Percentiles rank a stretch among this genome's conserved stretches.
Evolutionary conservation across 23 tunicate genomes (phyloP).

Genomic region (Corella eumyota): DNA sequence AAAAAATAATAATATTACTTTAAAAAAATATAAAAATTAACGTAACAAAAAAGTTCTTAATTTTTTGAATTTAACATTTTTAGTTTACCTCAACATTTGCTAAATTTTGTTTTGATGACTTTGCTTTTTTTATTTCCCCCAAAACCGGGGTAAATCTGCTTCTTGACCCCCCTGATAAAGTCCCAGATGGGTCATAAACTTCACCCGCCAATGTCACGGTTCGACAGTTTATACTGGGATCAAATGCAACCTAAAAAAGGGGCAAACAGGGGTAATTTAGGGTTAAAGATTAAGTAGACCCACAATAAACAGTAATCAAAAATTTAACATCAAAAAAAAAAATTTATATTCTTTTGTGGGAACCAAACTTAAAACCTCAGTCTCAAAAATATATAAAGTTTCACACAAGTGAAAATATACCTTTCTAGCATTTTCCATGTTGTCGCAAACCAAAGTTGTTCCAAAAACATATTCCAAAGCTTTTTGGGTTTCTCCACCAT

Average conservation of each 20-base stretch:
- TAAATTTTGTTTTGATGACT: constrained; percentile 31
- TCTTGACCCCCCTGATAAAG: constrained; percentile 68
- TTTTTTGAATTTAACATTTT: background rate
- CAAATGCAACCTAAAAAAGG: constrained; percentile 71
- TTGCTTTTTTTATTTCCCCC: constrained; percentile 39
- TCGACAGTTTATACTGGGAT: constrained; percentile 61
- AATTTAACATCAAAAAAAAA: background rate
- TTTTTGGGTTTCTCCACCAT: constrained; percentile 22
- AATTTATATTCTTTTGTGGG: no score
- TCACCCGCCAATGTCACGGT: constrained; percentile 88
- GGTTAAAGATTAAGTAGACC: background rate
- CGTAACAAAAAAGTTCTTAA: background rate
- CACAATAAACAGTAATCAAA: background rate
- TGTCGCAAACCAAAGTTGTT: constrained; percentile 40
- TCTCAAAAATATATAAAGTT: no score
- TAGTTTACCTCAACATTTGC: background rate
- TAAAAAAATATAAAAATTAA: background rate
- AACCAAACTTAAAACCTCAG: background rate
- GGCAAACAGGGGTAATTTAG: background rate
- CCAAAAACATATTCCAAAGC: constrained; percentile 86
- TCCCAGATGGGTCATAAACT: constrained; percentile 86
- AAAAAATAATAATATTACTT: background rate
- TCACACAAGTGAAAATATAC: no score
- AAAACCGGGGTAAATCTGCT: constrained; percentile 43
- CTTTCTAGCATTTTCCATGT: constrained; percentile 73